Base-by-base conservation (phyloP, 2,113 vertebrate species). In the Alosa alosa region DNA sequence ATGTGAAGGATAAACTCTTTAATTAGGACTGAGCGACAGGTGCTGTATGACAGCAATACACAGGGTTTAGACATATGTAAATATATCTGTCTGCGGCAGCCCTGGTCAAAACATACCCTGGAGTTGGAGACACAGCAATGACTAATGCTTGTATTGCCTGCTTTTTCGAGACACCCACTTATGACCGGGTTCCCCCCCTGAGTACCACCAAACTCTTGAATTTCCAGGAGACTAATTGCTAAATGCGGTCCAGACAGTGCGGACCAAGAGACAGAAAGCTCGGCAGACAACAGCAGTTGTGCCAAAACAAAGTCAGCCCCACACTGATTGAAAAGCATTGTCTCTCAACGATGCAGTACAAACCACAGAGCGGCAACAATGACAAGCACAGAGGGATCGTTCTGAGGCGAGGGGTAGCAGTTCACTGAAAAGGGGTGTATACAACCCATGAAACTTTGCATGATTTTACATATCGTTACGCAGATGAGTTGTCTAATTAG, bases 181-280 rank as follows among this genome's bases (percentile, higher is more conserved):
- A 15, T 78, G 72, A 78, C 31, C 39, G 4, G 31, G 15, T 36
- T 11, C 31, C 41, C 72, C 36, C 72, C 31, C 25, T 36, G 10
- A 15, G 72, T 78, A 78, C 31, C 31, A 31, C 4, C 64, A 78
- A 36, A 3, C 2, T 2, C 31, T 41, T 4, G 9, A 13, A 15
- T 72, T 36, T 78, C 72, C 25, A 91, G 84, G 9, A 68, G 89
- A 89, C 92, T 88, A 86, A 88, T 60, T 87, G 83, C 86, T 89
- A 93, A 94, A 93, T 86, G 91, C 90, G 92, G 93, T 89, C 84
- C 89, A 95, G 93, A 93, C 89, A 94, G 87, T 87, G 90, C 93
- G 90, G 85, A 87, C 88, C 57, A 85, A 85, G 86, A 86, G 84
- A 94, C 91, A 82, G 82, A 91, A 92, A 84, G 91, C 91, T 90